Base-by-base conservation (phyloP, 2,113 vertebrate species). In the Pontoporia blainvillei region DNA sequence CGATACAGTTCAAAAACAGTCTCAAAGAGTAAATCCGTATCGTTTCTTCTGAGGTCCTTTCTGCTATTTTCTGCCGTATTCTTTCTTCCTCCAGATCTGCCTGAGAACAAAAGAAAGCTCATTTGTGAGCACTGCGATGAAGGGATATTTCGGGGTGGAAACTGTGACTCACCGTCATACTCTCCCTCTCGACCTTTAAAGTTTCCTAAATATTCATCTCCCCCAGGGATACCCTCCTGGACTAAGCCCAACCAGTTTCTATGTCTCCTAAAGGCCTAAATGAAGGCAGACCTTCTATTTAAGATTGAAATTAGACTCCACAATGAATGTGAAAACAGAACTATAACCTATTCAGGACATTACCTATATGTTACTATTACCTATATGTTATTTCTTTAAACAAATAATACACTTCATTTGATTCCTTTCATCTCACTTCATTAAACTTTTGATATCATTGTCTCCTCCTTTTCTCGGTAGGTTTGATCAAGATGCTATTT, bases 41-140 rank as follows among this genome's bases (percentile, higher is more conserved):
- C 8, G 98, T 99, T 95, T 99, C 99, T 86, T 96, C 96, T 4
- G 93, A 98, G 8, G 99, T 99, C 82, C 99, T 99, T 2, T 98
- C 98, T 11, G 99, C 99, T 96, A 99, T 99, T 98, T 99, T 99
- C 98, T 98, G 99, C 94, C 99, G 99, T 97, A 98, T 98, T 95
- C 99, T 98, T 97, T 99, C 99, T 97, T 99, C 99, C 87, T 99
- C 99, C 98, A 99, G 98, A 96, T 99, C 99, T 0, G 98, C 99
- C 99, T 99, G 95, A n/a, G 90, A 81, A 92, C 14, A 97, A 87
- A 97, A 96, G 61, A 69, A 96, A 95, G 96, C 95, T 82, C 41
- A 98, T 98, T 98, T 23, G 99, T 82, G 93, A 79, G 36, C 54
- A 81, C n/a, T 27, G 13, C 6, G 62, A 27, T 6, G 49, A 72